A percentile compares a stretch with the other conserved stretches of the same genome.
Conservation (phyloP, 2,113 vertebrate genomes). For the Chascanopsetta lugubris region DNA sequence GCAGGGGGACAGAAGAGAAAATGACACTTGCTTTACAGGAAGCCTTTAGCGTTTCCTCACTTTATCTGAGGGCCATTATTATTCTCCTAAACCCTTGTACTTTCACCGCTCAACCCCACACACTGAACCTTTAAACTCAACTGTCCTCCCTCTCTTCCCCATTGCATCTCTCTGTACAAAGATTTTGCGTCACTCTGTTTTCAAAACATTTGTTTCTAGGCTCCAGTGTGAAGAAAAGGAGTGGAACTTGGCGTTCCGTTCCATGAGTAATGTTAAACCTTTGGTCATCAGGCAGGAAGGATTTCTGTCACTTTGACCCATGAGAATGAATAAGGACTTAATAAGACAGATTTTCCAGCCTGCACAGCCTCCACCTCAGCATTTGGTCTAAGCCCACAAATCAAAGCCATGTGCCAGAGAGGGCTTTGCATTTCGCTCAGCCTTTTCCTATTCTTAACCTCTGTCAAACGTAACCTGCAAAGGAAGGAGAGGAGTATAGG, state of each 20-base stretch:
- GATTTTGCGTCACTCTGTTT: background rate
- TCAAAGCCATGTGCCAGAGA: slow-evolving; percentile 17
- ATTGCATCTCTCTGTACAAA: background rate
- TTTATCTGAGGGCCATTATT: no score
- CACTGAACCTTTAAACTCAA: background rate
- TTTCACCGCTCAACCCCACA: no score
- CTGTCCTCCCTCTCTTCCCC: no score
- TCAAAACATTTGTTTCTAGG: background rate
- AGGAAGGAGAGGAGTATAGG: no score
- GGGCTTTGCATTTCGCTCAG: background rate
- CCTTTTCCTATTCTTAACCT: background rate
- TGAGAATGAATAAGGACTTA: slow-evolving; percentile 3
- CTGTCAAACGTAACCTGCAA: no score
- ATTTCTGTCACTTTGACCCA: slow-evolving; percentile 34
- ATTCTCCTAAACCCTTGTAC: no score
- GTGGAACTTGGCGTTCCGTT: background rate
- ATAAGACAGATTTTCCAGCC: slow-evolving; percentile 12
- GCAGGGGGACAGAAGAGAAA: no score
- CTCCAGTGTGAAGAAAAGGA: background rate
- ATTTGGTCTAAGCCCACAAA: slow-evolving; percentile 25
- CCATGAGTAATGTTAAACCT: slow-evolving; percentile 8
- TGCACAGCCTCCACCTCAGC: background rate
- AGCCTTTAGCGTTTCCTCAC: no score
- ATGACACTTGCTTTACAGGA: no score
- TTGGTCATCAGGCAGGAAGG: slow-evolving; percentile 27